Evolutionary conservation across 2,797 vertebrate genomes (phyloP).

Genomic region (Danionella dracula): DNA sequence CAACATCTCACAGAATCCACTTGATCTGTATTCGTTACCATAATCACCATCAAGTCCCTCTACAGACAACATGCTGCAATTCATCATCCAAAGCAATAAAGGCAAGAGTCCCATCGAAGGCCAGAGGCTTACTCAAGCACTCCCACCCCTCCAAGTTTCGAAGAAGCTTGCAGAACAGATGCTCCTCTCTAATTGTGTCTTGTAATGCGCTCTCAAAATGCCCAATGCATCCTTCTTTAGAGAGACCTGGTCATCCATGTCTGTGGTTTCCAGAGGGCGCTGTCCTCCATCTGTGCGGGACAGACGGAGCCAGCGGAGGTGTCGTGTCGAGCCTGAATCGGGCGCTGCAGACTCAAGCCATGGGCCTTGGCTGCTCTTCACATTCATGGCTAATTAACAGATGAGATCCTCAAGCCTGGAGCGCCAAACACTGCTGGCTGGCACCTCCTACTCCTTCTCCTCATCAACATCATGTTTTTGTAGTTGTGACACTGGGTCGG

Average conservation of each 20-base stretch:
- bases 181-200: slow-evolving; percentile 74
- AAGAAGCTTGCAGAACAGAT: slow-evolving; percentile 67
- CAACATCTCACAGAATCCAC: background rate
- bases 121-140: slow-evolving; percentile 62
- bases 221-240: slow-evolving; percentile 57
- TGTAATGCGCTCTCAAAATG: slow-evolving; percentile 62
- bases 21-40: slow-evolving; percentile 23
- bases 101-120: slow-evolving; percentile 30
- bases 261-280: slow-evolving; percentile 61
- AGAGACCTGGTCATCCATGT: slow-evolving; percentile 66
- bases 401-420: slow-evolving; percentile 18
- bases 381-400: slow-evolving; percentile 37
- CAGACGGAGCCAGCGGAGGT: slow-evolving; percentile 33
- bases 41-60: slow-evolving; percentile 28
- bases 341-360: slow-evolving; percentile 16
- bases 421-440: slow-evolving; percentile 9
- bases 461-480: slow-evolving; percentile 30
- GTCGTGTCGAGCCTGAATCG: background rate
- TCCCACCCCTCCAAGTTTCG: slow-evolving; percentile 48
- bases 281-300: slow-evolving; percentile 67
- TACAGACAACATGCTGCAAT: slow-evolving; percentile 27
- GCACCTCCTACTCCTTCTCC: background rate
- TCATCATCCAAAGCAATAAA: slow-evolving; percentile 41
- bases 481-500: slow-evolving; percentile 13
- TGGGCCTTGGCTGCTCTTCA: slow-evolving; percentile 32